Percentiles rank a stretch among this genome's conserved stretches.
Evolutionary conservation across 1,140 invertebrate genomes (phyloP).

Genomic region (Drosophila repletoides): DNA sequence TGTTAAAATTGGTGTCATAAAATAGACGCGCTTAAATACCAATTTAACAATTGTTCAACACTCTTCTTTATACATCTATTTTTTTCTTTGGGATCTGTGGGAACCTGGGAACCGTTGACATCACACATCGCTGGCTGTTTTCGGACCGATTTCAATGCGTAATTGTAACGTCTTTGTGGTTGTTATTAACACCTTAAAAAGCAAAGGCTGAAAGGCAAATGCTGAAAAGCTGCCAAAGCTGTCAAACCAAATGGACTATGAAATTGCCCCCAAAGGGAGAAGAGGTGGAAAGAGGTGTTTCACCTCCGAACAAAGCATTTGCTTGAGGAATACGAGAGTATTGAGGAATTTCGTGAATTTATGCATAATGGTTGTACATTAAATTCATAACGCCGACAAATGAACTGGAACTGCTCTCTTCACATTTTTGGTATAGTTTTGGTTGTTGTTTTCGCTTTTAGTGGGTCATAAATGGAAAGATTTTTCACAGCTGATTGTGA

Average conservation of each 20-base stretch:
- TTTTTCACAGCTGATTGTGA: slow-evolving; percentile 80
- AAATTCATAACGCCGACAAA: slow-evolving; percentile 71
- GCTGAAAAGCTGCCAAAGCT: slow-evolving; percentile 9
- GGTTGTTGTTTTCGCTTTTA: slow-evolving; percentile 58
- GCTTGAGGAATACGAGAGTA: slow-evolving; percentile 43
- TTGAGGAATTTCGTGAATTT: slow-evolving; percentile 76
- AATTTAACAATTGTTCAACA: slow-evolving; percentile 72
- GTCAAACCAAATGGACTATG: slow-evolving; percentile 71
- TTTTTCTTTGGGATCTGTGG: slow-evolving; percentile 42
- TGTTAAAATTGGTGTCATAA: slow-evolving; percentile 57
- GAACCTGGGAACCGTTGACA: slow-evolving; percentile 66
- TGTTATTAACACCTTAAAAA: slow-evolving; percentile 71
- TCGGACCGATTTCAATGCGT: slow-evolving; percentile 77
- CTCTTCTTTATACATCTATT: slow-evolving; percentile 16
- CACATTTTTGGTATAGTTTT: slow-evolving; percentile 8
- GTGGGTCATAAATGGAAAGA: slow-evolving; percentile 76
- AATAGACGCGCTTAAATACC: slow-evolving; percentile 58
- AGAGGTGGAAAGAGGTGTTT: slow-evolving; percentile 47
- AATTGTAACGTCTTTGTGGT: slow-evolving; percentile 78
- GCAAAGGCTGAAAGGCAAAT: too few relatives aligned
- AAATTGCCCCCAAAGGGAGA: slow-evolving; percentile 28
- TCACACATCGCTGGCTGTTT: slow-evolving; percentile 58
- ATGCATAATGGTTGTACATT: slow-evolving; percentile 77
- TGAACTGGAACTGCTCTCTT: slow-evolving; percentile 9
- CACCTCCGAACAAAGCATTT: slow-evolving; percentile 71